These are phyloP conservation scores for Harpalus rubripes DNA, from an alignment of 2,888 invertebrate species.

Conservation along the genomic window DNA sequence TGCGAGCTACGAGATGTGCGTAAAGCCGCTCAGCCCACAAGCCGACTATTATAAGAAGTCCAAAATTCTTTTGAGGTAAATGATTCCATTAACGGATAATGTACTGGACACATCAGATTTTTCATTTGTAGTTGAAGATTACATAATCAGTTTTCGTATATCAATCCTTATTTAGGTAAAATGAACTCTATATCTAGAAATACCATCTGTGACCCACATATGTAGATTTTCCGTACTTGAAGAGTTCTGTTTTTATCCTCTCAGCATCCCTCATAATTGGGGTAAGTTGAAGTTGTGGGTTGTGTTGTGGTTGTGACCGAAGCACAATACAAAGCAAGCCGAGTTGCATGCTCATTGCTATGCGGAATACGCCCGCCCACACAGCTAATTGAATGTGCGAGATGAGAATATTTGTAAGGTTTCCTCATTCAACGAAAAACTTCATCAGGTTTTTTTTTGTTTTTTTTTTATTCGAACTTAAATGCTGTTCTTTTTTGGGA, in stretches of 20 bases:
- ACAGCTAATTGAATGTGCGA: constrained; percentile 58
- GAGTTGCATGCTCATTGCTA: constrained; percentile 53
- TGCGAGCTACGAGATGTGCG: no score
- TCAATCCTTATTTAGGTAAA: no score
- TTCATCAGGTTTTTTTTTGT: neutral
- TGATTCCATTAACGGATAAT: no score
- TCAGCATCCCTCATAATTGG: constrained; percentile 52
- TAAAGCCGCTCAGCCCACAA: no score
- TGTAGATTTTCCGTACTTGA: constrained; percentile 1
- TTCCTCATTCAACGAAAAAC: constrained; percentile 34
- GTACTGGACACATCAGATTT: no score
- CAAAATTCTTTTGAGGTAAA: no score
- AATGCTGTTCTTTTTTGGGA: neutral
- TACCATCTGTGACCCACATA: neutral
- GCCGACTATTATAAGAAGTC: no score
- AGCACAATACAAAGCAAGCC: constrained; percentile 60
- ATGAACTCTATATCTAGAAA: no score
- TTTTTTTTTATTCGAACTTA: constrained; percentile 7
- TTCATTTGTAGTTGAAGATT: no score
- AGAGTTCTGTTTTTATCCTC: constrained; percentile 41
- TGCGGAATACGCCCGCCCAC: constrained; percentile 29
- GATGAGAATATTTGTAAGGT: constrained; percentile 59
- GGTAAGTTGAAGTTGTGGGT: constrained; percentile 18
- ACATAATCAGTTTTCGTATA: no score
- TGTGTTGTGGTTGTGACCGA: neutral